Evolutionary conservation across 2,113 vertebrate genomes (phyloP), one percentile per base, ranked within the genome.

Genomic region (Rhinoptilus africanus): DNA sequence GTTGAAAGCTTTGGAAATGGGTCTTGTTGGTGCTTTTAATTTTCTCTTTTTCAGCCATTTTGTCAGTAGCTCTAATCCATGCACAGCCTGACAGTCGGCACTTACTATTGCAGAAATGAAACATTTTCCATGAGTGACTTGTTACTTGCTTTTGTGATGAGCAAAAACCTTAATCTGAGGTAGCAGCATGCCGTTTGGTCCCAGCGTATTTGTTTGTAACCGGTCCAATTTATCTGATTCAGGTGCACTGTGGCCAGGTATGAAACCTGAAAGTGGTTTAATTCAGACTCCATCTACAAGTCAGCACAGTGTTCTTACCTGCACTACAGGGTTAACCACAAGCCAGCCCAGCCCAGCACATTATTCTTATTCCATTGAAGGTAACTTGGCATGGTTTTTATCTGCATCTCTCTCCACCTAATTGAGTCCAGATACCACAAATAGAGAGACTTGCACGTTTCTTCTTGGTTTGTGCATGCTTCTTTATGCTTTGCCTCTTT

Each of bases 171-270:
- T 47, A 20, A 75, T 94, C 95, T 79, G 96, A 94, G 96, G 95
- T 94, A 88, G 86, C 96, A 97, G 95, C 89, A 62, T 97, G 94
- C 96, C 97, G 28, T 94, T 96, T 95, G 94, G 89, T 97, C 96
- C 96, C 93, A 89, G 92, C 96, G 77, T 96, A 92, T 97, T 77
- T 97, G 97, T 98, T 98, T 98, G 84, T 98, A 98, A 98, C 97
- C 97, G 96, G 98, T 98, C 97, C 98, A 95, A 98, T 98, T 98
- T 98, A 98, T 98, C 98, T 94, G 97, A 98, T 98, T 97, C 97
- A 99, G 99, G 99, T 99, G 98, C 99, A 98, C 98, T 99, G 99
- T 99, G 99, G 99, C 99, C 99, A 98, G 99, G 99, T 98, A 98
- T 99, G 98, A 99, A 99, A 99, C 98, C 99, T 97, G 99, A 99